Percentiles rank a stretch among this genome's conserved stretches.
phyloP scores from a whole-genome alignment of 2,888 invertebrate species.

The Leptothorax acervorum region DNA sequence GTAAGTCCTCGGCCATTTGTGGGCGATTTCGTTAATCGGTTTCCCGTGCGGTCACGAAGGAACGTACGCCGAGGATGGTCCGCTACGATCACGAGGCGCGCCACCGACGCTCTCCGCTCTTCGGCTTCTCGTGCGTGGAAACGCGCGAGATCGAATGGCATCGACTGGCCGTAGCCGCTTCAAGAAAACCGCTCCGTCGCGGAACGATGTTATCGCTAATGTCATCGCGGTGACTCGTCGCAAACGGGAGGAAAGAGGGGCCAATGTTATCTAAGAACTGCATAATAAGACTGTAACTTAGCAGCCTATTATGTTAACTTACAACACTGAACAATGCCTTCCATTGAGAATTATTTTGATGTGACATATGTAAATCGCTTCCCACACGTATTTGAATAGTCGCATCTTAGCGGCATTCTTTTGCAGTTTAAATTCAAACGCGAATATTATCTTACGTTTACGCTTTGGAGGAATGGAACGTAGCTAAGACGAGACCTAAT shows the following conservation, averaged over 20 bases:
- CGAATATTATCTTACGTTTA: neutral
- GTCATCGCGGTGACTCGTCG: constrained; percentile 14
- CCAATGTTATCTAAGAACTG: neutral
- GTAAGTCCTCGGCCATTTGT: constrained; percentile 77
- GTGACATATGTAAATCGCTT: neutral
- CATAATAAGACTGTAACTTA: neutral
- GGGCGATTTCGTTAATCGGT: neutral
- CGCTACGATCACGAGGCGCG: constrained; percentile 33
- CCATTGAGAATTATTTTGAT: neutral
- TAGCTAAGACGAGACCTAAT: neutral
- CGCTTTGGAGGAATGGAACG: neutral
- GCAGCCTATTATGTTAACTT: neutral
- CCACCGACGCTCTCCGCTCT: constrained; percentile 47
- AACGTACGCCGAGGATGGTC: constrained; percentile 36
- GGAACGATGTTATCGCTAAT: constrained; percentile 49
- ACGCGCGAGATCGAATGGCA: constrained; percentile 45
- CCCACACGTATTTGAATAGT: neutral
- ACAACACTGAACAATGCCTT: neutral
- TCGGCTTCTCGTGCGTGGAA: constrained; percentile 30
- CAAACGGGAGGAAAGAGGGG: too few relatives aligned
- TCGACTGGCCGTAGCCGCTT: constrained; percentile 27
- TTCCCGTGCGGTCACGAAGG: neutral
- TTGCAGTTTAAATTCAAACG: neutral
- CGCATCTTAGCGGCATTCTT: neutral
- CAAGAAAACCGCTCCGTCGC: constrained; percentile 20